phyloP scores from a whole-genome alignment of 2,888 invertebrate genomes.

The Mimachlamys varia region DNA sequence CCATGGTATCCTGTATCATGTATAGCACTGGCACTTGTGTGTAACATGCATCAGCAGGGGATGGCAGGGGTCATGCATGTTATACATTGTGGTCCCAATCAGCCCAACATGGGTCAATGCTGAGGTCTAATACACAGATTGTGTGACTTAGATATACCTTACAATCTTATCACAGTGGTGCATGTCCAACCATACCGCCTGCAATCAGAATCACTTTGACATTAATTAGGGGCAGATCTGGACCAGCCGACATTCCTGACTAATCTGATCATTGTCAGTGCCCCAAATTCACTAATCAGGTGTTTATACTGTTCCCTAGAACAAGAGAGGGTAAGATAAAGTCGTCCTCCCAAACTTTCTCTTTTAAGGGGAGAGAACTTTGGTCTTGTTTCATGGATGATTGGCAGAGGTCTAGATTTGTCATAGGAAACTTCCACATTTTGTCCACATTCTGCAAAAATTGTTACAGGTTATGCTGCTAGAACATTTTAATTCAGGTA shows the following conservation, averaged over 20 bases:
- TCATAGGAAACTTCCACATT: too few relatives aligned
- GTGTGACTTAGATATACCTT: background rate
- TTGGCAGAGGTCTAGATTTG: too few relatives aligned
- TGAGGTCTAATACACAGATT: background rate
- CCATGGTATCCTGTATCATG: too few relatives aligned
- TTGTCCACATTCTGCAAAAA: too few relatives aligned
- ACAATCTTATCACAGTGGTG: constrained; percentile 1
- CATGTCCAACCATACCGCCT: constrained; percentile 10
- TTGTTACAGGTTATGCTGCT: too few relatives aligned
- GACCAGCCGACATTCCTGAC: background rate
- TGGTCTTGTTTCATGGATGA: too few relatives aligned
- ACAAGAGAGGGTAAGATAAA: too few relatives aligned
- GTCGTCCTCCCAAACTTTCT: too few relatives aligned
- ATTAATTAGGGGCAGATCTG: background rate
- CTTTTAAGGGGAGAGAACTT: too few relatives aligned
- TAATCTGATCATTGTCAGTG: background rate
- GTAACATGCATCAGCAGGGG: background rate
- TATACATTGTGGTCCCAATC: background rate
- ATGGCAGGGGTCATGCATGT: background rate
- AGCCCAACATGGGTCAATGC: constrained; percentile 1
- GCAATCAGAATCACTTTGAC: constrained; percentile 10
- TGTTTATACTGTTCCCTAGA: background rate
- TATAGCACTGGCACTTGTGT: background rate
- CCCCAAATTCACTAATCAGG: background rate
- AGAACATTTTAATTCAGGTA: too few relatives aligned